phyloP scores from a whole-genome alignment of 53 echinoderm and acorn worm species.

The Echinometra lucunter region DNA sequence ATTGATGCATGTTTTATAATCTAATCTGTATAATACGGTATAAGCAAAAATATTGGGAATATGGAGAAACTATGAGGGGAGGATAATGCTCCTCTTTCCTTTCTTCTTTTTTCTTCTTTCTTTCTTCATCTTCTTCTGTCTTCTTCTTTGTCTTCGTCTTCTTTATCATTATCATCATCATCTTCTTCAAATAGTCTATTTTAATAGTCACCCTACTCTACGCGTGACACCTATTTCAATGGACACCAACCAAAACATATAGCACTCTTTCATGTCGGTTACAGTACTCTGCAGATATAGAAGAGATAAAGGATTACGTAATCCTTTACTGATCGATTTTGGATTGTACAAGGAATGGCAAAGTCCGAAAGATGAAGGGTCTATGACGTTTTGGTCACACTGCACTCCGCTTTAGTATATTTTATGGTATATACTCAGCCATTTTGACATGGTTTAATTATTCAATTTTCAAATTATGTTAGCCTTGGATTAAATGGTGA shows the following conservation, averaged over 20 bases:
- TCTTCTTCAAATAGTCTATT: background rate
- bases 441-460: too few species aligned
- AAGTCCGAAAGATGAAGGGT: too few species aligned
- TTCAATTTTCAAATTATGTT: too few species aligned
- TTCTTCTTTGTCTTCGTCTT: background rate
- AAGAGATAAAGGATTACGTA: background rate
- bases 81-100: background rate
- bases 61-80: too few species aligned
- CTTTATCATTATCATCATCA: background rate
- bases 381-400: too few species aligned
- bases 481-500: too few species aligned
- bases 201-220: background rate
- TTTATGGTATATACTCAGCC: too few species aligned
- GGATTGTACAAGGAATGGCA: too few species aligned
- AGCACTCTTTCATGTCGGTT: background rate
- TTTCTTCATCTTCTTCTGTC: background rate
- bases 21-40: too few species aligned
- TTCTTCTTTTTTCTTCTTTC: background rate
- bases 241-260: background rate
- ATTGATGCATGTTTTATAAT: too few species aligned
- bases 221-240: background rate
- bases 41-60: too few species aligned
- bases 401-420: too few species aligned
- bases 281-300: background rate
- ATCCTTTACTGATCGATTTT: background rate